Base-by-base conservation (phyloP, 2,113 vertebrate species). In the Oryzias woworae region DNA sequence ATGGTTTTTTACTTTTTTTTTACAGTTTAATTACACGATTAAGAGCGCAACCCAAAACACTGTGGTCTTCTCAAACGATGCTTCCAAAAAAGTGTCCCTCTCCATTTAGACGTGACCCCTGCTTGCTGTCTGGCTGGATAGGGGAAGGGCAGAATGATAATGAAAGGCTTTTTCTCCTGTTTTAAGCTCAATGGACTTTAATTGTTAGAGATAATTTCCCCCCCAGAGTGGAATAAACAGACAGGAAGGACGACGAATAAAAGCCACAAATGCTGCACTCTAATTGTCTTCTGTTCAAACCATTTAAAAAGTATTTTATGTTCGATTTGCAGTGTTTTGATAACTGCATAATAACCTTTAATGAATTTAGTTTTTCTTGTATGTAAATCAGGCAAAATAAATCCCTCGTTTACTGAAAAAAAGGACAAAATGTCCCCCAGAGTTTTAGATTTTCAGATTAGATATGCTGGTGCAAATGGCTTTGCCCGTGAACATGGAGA, bases 21-120 rank as follows among this genome's bases (percentile, higher is more conserved):
- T 90, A 85, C 88, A 87, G 82, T 88, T 91, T 93, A 93, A 93
- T 93, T 92, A 92, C 78, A 90, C 86, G 86, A 92, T 92, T 91
- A 92, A 81, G 81, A 87, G 82, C 78, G 63, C 79, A 83, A 84
- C 83, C 79, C 86, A 90, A 89, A 91, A 87, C 82, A 62, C 78
- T 42, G 86, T 75, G 75, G 73, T 90, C 85, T 91, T 92, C 87
- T 90, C 85, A 87, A 91, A 86, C 87, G 87, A 90, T 5, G 80
- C 87, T 88, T 84, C 36, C 87, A 77, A 77, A 85, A 89, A 85
- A 89, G 83, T 85, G 90, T 85, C 85, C 79, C 88, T 79, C 88
- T 78, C 88, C 90, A 92, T 92, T 92, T 92, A 72, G 79, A 78
- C 64, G 73, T 90, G 91, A 92, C 91, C 92, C 81, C 46, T 62